Evolutionary conservation across 2,797 vertebrate genomes (phyloP).

Genomic region (Tympanoctomys barrerae): DNA sequence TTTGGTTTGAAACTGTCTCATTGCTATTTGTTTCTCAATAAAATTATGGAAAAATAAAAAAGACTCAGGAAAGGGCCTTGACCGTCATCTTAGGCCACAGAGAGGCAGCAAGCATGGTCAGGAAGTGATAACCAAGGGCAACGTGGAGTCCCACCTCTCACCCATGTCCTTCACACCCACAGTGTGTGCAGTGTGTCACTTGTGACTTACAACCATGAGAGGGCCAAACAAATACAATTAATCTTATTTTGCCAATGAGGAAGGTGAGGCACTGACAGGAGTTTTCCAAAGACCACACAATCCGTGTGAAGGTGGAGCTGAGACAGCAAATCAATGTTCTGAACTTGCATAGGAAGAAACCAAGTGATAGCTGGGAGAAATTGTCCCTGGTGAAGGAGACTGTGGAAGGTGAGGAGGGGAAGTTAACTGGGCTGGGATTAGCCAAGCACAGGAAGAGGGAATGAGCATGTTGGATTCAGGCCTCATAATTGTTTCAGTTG

Average conservation of each 20-base stretch:
- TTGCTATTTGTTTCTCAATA: no score
- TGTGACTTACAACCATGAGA: not conserved
- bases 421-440: not conserved
- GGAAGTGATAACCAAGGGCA: not conserved
- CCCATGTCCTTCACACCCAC: accelerated
- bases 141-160: not conserved
- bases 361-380: accelerated
- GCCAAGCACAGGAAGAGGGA: not conserved
- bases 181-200: not conserved
- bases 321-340: not conserved
- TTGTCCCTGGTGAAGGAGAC: not conserved
- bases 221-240: not conserved
- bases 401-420: not conserved
- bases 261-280: not conserved
- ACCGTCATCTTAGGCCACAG: accelerated
- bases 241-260: not conserved
- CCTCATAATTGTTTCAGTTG: not conserved
- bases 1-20: no score
- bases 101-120: accelerated
- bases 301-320: accelerated
- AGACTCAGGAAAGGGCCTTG: not conserved
- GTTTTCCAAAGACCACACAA: not conserved
- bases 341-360: no score
- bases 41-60: no score
- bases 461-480: not conserved